Evolutionary conservation across 1,140 invertebrate genomes (phyloP), one percentile per base, ranked within the genome.

Genomic region (Holcopasites calliopsidis): DNA sequence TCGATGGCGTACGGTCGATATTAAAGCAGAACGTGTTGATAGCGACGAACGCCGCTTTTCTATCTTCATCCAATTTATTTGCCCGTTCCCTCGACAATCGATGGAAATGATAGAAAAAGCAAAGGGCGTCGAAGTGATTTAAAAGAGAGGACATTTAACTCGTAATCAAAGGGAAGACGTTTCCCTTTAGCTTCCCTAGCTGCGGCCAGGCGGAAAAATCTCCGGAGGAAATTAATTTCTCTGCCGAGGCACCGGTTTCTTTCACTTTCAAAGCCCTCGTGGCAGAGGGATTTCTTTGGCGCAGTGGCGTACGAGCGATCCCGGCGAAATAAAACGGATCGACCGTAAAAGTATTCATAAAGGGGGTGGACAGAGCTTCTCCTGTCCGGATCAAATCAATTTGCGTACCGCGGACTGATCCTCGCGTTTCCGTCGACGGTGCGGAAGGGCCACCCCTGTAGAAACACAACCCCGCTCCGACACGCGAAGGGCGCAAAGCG

Each of bases 21-120:
- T 61, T 44, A 44, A 61, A 61, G 58, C n/a, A 38, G 38, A 42
- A 61, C 38, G 18, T 61, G 38, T 26, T 38, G 23, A 61, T 42
- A 61, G 16, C 28, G 38, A n/a, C n/a, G n/a, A 21, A n/a, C n/a
- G n/a, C n/a, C n/a, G n/a, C n/a, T 26, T 26, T 52, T 26, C 11
- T 26, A 10, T 2, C 8, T 26, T 4, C 5, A n/a, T n/a, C n/a
- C 0, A 49, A 49, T 5, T 49, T 49, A 8, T 49, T 49, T 49
- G 4, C 47, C 49, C 5, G 2, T 5, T 18, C 10, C 16, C 3
- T 31, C 28, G n/a, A n/a, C n/a, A n/a, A n/a, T n/a, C n/a, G n/a
- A n/a, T n/a, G n/a, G n/a, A n/a, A n/a, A n/a, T n/a, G n/a, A n/a
- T n/a, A n/a, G n/a, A n/a, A n/a, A n/a, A n/a, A n/a, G n/a, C n/a